Evolutionary conservation across 2,888 invertebrate genomes (phyloP).

Genomic region (Plagodis pulveraria): DNA sequence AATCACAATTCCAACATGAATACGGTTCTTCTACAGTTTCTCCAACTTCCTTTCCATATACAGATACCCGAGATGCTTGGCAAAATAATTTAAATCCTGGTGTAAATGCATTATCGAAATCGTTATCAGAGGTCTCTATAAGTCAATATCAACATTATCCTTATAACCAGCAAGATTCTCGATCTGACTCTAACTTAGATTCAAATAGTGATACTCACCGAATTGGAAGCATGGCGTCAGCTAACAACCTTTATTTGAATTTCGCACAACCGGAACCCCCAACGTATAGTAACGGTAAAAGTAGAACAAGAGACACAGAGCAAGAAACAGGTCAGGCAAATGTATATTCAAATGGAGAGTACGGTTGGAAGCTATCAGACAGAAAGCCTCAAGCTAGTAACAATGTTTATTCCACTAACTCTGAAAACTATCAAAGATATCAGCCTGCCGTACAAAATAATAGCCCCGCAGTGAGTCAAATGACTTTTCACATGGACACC

Average conservation of each 20-base stretch:
- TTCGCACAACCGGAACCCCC: slow-evolving; percentile 71
- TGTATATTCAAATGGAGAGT: slow-evolving; percentile 75
- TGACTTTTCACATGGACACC: slow-evolving; percentile 74
- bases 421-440: slow-evolving; percentile 57
- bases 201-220: slow-evolving; percentile 67
- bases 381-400: slow-evolving; percentile 61
- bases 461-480: slow-evolving; percentile 64
- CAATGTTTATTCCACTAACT: slow-evolving; percentile 49
- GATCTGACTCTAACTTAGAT: slow-evolving; percentile 52
- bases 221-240: slow-evolving; percentile 61
- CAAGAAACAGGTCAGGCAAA: slow-evolving; percentile 62
- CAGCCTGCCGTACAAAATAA: slow-evolving; percentile 58
- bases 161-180: slow-evolving; percentile 58
- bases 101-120: slow-evolving; percentile 59
- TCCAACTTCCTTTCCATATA: slow-evolving; percentile 61
- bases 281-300: slow-evolving; percentile 54
- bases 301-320: slow-evolving; percentile 61
- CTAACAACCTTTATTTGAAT: slow-evolving; percentile 73
- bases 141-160: slow-evolving; percentile 63
- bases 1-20: slow-evolving; percentile 68
- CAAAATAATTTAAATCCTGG: slow-evolving; percentile 58
- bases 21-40: slow-evolving; percentile 62
- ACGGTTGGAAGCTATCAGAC: slow-evolving; percentile 77
- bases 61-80: slow-evolving; percentile 67
- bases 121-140: slow-evolving; percentile 60